Evolutionary conservation across 2,888 invertebrate genomes (phyloP), one percentile per base, ranked within the genome.

Genomic region (Drosophila kokeensis): DNA sequence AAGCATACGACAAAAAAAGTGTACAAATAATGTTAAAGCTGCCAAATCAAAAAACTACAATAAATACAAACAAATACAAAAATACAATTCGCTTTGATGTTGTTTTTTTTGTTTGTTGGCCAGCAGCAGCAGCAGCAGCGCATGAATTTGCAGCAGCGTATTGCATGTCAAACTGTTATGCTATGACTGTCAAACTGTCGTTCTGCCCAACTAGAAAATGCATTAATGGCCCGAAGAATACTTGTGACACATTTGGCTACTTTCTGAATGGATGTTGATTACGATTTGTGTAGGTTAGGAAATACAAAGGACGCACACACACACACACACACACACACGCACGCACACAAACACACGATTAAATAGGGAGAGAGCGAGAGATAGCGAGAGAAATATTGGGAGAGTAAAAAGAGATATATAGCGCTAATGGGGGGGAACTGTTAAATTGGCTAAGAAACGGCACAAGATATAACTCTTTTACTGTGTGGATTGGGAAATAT

Each of bases 161-260:
- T 63, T 75, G 67, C 83, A 55, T 73, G 69, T 70, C 53, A 78
- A 79, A 82, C 85, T 75, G 69, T 57, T 52, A 49, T 73, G 34
- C 4, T 18, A 36, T 63, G 38, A 61, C 55, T 65, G 65, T 68
- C 76, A 65, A 77, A 73, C 54, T 75, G 77, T 70, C 52, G 49
- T 42, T 10, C 63, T 64, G 62, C 76, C 62, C 71, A 74, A 79
- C 65, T 79, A 68, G 68, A 59, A 27, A 36, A 59, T 74, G 63
- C 36, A 60, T 29, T 67, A 54, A 32, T 68, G 52, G 67, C 24
- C 54, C 57, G n/a, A 59, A 36, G 24, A 38, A 55, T 55, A 40
- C 40, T 7, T 36, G 24, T 21, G 29, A 21, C n/a, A 57, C 24
- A 15, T 6, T 40, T 57, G 29, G 3, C 18, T 36, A 57, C n/a